These are phyloP conservation scores for Deroplatys truncata DNA, from an alignment of 2,888 invertebrate species.

Conservation along the genomic window DNA sequence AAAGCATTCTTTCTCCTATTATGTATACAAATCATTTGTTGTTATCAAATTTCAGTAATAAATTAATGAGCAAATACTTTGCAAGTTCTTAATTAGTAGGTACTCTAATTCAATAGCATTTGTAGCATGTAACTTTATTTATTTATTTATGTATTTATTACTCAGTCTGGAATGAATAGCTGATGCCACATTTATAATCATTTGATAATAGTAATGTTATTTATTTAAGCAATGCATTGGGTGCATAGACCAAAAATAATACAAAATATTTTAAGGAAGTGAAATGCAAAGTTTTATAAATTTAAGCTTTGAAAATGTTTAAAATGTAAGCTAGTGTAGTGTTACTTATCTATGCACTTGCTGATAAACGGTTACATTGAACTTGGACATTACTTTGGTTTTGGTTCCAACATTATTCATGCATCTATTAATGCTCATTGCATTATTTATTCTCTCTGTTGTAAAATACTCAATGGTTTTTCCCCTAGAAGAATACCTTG, in stretches of 20 bases:
- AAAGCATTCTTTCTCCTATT: too few species aligned
- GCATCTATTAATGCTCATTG: neutral
- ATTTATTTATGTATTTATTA: neutral
- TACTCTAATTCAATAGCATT: too few species aligned
- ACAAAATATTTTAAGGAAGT: neutral
- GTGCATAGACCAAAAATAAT: neutral
- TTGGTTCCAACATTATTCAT: too few species aligned
- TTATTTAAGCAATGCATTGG: neutral
- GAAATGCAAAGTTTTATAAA: neutral
- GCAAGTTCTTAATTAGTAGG: too few species aligned
- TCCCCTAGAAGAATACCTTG: neutral
- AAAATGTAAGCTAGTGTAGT: too few species aligned
- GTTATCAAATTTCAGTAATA: too few species aligned
- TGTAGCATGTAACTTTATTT: too few species aligned
- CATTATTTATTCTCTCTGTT: neutral
- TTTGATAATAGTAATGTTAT: neutral
- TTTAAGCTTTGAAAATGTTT: neutral
- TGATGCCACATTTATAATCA: neutral
- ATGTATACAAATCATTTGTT: too few species aligned
- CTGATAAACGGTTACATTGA: too few species aligned
- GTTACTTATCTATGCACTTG: too few species aligned
- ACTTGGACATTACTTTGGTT: too few species aligned
- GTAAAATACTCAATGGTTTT: neutral
- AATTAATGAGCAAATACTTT: too few species aligned
- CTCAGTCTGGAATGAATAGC: neutral